A percentile compares a stretch with the other conserved stretches of the same genome.
Conservation (phyloP, 2,888 invertebrate species). For the Heliconius aoede region DNA sequence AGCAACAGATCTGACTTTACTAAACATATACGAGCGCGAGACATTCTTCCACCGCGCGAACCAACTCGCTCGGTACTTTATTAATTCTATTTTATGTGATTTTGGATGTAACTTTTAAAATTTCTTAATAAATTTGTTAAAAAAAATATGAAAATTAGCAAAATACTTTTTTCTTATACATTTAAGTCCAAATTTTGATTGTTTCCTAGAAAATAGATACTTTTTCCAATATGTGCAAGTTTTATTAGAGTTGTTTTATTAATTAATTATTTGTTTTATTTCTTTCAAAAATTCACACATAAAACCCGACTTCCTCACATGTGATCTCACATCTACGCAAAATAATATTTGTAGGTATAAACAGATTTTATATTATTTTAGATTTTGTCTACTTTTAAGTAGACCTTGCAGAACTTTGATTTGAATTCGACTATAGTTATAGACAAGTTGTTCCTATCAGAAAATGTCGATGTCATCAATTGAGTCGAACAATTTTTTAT, state of each 20-base stretch:
- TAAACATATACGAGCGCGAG: constrained; percentile 66
- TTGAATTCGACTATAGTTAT: too few species aligned
- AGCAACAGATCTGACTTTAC: constrained; percentile 56
- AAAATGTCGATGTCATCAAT: too few species aligned
- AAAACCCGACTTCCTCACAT: too few species aligned
- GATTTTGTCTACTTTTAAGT: too few species aligned
- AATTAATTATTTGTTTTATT: background rate
- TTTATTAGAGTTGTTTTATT: background rate
- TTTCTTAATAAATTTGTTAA: background rate
- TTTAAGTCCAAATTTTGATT: background rate
- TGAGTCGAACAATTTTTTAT: too few species aligned
- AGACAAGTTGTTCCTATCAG: too few species aligned
- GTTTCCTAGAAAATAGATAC: background rate
- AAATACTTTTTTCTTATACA: too few species aligned
- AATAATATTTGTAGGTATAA: too few species aligned
- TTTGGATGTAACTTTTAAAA: constrained; percentile 58
- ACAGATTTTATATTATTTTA: too few species aligned
- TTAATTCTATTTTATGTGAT: constrained; percentile 61
- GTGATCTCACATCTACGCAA: too few species aligned
- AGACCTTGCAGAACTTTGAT: too few species aligned
- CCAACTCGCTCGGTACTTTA: constrained; percentile 53
- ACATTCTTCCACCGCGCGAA: constrained; percentile 58
- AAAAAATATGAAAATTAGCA: background rate
- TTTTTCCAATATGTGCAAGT: background rate
- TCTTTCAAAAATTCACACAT: background rate